These are phyloP conservation scores for Perodicticus potto DNA, from an alignment of 2,797 vertebrate species.

Conservation along the genomic window DNA sequence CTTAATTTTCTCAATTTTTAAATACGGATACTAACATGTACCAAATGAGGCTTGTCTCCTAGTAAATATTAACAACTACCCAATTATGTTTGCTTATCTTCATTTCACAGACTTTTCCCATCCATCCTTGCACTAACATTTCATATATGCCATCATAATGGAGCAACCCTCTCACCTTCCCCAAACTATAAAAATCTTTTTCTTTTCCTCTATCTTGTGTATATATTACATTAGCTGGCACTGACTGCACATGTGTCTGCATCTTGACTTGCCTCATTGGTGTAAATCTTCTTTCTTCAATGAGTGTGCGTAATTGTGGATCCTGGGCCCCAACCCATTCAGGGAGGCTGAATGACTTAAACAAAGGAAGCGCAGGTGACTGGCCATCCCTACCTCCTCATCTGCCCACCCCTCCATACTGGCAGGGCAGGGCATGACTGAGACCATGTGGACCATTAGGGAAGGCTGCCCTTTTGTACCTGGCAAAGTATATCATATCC, in stretches of 20 bases:
- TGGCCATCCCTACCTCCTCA: neutral
- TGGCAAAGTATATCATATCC: neutral
- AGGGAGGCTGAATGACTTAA: neutral
- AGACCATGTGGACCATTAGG: neutral
- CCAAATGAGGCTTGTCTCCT: neutral
- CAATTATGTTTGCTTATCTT: neutral
- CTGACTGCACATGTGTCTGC: neutral
- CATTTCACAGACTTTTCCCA: neutral
- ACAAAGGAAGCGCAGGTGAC: neutral
- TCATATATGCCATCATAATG: neutral
- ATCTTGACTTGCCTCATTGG: neutral
- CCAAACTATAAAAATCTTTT: conserved; percentile 12
- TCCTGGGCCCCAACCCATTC: neutral
- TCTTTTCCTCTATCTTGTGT: neutral
- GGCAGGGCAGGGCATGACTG: neutral
- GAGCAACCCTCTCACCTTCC: neutral
- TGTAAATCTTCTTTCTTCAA: neutral
- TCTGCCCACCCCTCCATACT: too few relatives aligned
- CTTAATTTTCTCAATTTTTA: neutral
- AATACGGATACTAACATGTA: neutral
- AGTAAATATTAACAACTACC: neutral
- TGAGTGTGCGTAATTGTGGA: neutral
- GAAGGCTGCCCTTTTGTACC: neutral
- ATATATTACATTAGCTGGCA: neutral
- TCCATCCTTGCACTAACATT: neutral